Base-by-base conservation (phyloP, 1,140 invertebrate genomes). In the Heliothis subflexa region DNA sequence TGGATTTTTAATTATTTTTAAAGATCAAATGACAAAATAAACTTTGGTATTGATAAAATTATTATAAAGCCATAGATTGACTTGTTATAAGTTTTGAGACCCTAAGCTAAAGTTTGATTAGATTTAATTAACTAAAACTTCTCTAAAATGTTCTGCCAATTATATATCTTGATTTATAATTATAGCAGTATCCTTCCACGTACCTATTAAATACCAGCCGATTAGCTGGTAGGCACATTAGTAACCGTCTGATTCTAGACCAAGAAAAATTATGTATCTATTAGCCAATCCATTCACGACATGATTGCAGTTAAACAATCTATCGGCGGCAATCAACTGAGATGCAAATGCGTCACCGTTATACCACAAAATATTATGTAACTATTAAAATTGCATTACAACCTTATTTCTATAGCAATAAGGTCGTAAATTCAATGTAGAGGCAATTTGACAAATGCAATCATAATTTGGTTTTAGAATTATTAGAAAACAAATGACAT, bases 331-430 rank as follows among this genome's bases (percentile, higher is more conserved):
- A 62, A 62, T 62, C 33, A 62, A 66, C 62, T 49, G 45, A 47
- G 16, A 66, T 66, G 62, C 62, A 49, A 66, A 66, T 66, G 40
- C 62, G 16, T 66, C 62, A 66, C 62, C 40, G n/a, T 40, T 21
- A 45, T 0, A 11, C 45, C 4, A 25, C 45, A 2, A 66, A n/a
- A 13, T 45, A 62, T 33, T 40, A 14, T 62, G 1, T 33, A 62
- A 3, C 14, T 40, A 7, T 2, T 13, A 66, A 66, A 66, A 49
- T 10, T 13, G 16, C 10, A 18, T 16, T 1, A 18, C 10, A 47
- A 16, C 62, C 45, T 66, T 66, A 49, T 13, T 2, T 13, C 1
- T 0, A 0, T 25, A 0, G 1, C 11, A 18, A 47, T 49, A 66
- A 18, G 11, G 62, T 11, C 47, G 9, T 16, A 13, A 66, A 66